A percentile compares a stretch with the other conserved stretches of the same genome.
Conservation (phyloP, 2,797 vertebrate species). For the Gallinago solitaria region DNA sequence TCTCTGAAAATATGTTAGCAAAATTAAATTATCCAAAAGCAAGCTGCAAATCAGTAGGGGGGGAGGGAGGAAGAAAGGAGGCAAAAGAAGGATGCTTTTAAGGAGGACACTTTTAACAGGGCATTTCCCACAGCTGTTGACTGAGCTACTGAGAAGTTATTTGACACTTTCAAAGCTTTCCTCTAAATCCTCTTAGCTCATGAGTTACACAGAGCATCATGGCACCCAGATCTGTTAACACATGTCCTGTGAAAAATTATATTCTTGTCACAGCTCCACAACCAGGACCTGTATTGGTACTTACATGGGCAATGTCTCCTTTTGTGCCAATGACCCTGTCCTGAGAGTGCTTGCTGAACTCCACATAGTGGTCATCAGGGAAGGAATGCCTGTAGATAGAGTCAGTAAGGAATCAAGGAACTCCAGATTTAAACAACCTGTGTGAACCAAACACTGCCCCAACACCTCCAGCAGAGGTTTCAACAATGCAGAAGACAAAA, state of each 20-base stretch:
- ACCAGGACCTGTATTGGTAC: constrained; percentile 8
- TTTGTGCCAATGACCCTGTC: constrained; percentile 98
- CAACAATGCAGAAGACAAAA: background rate
- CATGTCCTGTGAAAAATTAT: background rate
- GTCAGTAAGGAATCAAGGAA: constrained; percentile 2
- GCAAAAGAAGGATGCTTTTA: background rate
- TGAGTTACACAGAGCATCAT: background rate
- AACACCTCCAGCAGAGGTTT: background rate
- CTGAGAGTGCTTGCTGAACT: constrained; percentile 99
- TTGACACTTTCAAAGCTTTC: background rate
- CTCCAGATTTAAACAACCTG: background rate
- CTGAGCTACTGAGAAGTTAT: background rate
- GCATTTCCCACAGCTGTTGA: background rate
- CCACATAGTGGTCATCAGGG: constrained; percentile 96
- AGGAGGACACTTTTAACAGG: background rate
- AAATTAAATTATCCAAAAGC: background rate
- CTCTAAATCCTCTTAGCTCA: background rate
- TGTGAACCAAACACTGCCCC: background rate
- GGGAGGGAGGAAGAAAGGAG: too few relatives aligned
- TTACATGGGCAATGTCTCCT: constrained; percentile 94
- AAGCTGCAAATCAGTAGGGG: background rate
- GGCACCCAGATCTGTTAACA: background rate
- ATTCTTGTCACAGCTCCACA: background rate
- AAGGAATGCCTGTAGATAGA: constrained; percentile 91
- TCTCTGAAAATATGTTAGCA: background rate